Conservation (phyloP, 2,888 invertebrate genomes). For the Cyaniris semiargus region DNA sequence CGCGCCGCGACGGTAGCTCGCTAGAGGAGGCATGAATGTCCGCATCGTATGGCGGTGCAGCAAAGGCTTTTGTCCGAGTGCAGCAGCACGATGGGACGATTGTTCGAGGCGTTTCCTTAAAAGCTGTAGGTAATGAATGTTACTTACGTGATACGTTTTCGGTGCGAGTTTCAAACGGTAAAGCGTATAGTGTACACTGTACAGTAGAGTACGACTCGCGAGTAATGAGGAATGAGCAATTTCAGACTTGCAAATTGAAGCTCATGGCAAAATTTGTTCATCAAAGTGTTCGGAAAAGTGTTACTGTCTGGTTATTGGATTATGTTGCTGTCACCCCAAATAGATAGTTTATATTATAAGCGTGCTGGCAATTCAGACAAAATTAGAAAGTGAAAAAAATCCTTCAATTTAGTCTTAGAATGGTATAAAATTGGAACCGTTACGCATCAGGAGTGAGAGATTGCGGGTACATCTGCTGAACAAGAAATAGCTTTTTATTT, state of each 20-base stretch:
- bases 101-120: conserved; percentile 32
- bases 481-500: conserved; percentile 58
- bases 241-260: neutral
- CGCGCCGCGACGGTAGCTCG: conserved; percentile 54
- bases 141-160: conserved; percentile 22
- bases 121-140: conserved; percentile 30
- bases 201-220: neutral
- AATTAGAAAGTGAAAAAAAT: neutral
- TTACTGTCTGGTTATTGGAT: neutral
- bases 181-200: neutral
- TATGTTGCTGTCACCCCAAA: neutral
- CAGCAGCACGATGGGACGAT: conserved; percentile 30
- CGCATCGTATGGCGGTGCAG: conserved; percentile 22
- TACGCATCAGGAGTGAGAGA: conserved; percentile 40
- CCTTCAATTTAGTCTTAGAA: neutral
- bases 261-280: neutral
- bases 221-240: conserved; percentile 12
- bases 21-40: conserved; percentile 35
- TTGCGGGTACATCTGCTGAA: conserved; percentile 56
- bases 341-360: neutral
- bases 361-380: neutral
- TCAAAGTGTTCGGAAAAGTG: neutral
- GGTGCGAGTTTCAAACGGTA: conserved; percentile 10
- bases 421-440: conserved; percentile 39
- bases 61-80: conserved; percentile 26